Conservation (phyloP, 2,113 vertebrate species). For the Hemiscyllium ocellatum region DNA sequence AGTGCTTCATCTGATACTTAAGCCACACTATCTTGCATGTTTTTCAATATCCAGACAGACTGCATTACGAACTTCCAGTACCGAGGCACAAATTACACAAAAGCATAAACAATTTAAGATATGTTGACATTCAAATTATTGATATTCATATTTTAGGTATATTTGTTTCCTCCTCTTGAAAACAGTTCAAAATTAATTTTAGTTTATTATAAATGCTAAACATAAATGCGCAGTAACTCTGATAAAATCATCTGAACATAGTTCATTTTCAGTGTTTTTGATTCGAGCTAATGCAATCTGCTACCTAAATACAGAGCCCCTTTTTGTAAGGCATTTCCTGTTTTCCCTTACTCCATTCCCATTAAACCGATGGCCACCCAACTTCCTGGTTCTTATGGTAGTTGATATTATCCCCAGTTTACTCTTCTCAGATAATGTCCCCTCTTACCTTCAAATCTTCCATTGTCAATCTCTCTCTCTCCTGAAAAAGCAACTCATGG, state of each 20-base stretch:
- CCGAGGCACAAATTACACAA: neutral
- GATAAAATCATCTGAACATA: neutral
- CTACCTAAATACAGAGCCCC: neutral
- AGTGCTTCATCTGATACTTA: no score
- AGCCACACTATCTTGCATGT: neutral
- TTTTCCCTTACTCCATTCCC: neutral
- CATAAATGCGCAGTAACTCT: neutral
- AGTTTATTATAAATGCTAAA: neutral
- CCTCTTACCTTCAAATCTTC: no score
- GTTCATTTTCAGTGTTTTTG: neutral
- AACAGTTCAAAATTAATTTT: neutral
- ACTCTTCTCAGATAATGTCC: no score
- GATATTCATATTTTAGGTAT: neutral
- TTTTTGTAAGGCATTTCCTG: neutral
- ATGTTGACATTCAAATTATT: neutral
- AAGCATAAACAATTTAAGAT: neutral
- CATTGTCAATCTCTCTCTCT: no score
- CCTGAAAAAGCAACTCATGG: no score
- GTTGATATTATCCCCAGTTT: no score
- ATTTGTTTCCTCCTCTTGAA: neutral
- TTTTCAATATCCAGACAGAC: neutral
- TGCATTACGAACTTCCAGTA: neutral
- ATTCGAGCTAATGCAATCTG: neutral
- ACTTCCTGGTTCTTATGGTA: no score
- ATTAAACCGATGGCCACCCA: neutral